These are phyloP conservation scores for Brachypterus glaber DNA, from an alignment of 2,888 invertebrate genomes.

Conservation along the genomic window DNA sequence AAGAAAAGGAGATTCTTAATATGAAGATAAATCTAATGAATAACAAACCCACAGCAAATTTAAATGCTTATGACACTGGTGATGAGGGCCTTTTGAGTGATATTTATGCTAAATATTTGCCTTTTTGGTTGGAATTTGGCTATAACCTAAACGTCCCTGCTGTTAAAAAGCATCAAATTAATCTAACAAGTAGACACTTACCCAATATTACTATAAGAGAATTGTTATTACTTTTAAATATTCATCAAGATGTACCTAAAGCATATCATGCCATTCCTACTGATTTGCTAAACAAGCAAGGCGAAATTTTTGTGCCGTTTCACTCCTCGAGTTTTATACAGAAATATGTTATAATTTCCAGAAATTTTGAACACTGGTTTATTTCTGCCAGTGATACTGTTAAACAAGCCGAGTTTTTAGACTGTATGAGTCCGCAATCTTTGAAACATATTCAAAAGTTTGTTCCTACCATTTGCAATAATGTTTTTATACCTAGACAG, in stretches of 20 bases:
- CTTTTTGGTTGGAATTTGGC: conserved; percentile 54
- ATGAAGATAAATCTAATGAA: no score
- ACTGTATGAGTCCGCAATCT: conserved; percentile 29
- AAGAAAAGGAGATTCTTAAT: no score
- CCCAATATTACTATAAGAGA: conserved; percentile 41
- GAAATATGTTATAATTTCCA: conserved; percentile 49
- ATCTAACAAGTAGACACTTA: conserved; percentile 40
- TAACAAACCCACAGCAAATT: neutral
- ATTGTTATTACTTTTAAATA: conserved; percentile 43
- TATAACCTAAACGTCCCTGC: conserved; percentile 47
- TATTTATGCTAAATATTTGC: conserved; percentile 45
- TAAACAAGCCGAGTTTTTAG: conserved; percentile 27
- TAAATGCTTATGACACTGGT: conserved; percentile 38
- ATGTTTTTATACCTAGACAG: conserved; percentile 52
- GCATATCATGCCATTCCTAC: conserved; percentile 40
- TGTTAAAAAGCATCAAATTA: conserved; percentile 46
- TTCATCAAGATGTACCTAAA: conserved; percentile 39
- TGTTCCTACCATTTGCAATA: conserved; percentile 36
- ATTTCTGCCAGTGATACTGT: conserved; percentile 38
- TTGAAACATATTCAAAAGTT: conserved; percentile 44
- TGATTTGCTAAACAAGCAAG: conserved; percentile 33
- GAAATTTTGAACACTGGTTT: conserved; percentile 56
- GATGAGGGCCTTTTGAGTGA: conserved; percentile 47
- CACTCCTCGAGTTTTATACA: conserved; percentile 37
- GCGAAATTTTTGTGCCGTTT: conserved; percentile 38